Evolutionary conservation across 2,113 vertebrate species (phyloP).

Genomic region (Cyprinodon variegatus): DNA sequence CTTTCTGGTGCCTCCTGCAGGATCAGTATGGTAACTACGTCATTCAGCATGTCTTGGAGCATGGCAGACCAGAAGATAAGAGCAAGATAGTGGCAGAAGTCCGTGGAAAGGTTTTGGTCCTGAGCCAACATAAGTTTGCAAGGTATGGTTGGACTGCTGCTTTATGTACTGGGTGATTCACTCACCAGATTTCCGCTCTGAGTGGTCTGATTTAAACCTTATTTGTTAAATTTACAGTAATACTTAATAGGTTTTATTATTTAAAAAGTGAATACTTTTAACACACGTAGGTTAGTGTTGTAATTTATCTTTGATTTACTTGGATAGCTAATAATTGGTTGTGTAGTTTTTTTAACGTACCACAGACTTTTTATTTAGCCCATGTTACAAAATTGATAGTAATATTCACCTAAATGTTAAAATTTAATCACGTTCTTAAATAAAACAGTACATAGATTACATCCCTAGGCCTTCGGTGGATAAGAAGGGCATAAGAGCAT

Average conservation of each 20-base stretch:
- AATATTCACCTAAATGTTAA: too few species aligned
- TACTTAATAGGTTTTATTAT: neutral
- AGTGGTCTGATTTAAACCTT: neutral
- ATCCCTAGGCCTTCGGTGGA: too few species aligned
- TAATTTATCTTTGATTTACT: neutral
- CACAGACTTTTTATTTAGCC: neutral
- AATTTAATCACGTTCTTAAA: too few species aligned
- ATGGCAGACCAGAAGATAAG: constrained; percentile 96
- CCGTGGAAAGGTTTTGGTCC: constrained; percentile 92
- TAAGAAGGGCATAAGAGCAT: too few species aligned
- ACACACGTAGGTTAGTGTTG: neutral
- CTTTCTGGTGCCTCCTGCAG: constrained; percentile 72
- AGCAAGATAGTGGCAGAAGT: constrained; percentile 98
- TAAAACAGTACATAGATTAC: too few species aligned
- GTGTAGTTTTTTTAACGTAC: neutral
- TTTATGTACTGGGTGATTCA: too few species aligned
- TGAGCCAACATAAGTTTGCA: constrained; percentile 99
- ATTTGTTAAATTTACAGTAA: neutral
- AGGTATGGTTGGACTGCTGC: constrained; percentile 79
- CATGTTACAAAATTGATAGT: too few species aligned
- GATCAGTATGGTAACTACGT: constrained; percentile 99
- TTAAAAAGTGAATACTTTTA: too few species aligned
- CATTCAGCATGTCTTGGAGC: constrained; percentile 98
- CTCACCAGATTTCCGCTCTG: too few species aligned
- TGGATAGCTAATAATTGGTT: neutral